These are phyloP conservation scores for Sebastes minor DNA, from an alignment of 2,797 vertebrate genomes.

Conservation along the genomic window DNA sequence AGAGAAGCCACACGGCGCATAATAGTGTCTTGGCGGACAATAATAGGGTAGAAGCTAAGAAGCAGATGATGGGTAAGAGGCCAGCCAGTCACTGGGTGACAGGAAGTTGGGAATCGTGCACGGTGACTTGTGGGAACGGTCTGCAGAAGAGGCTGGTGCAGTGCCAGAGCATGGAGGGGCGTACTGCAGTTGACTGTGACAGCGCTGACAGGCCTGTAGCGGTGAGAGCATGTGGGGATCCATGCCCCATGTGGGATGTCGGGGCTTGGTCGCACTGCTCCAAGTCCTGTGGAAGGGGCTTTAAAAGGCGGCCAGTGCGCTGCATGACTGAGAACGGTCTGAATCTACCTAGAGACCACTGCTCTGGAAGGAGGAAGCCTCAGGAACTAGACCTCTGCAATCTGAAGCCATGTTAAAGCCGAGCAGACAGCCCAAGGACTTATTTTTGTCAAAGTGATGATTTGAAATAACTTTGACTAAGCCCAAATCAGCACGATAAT, in stretches of 20 bases:
- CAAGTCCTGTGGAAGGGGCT: conserved; percentile 93
- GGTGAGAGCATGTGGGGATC: conserved; percentile 87
- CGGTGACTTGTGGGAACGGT: conserved; percentile 88
- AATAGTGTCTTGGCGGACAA: conserved; percentile 86
- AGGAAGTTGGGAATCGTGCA: conserved; percentile 89
- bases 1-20: conserved; percentile 69
- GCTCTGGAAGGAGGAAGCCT: conserved; percentile 90
- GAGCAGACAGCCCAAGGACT: background rate
- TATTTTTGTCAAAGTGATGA: background rate
- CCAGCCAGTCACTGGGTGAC: conserved; percentile 84
- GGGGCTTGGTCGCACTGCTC: conserved; percentile 93
- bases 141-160: conserved; percentile 89
- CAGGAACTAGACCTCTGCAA: conserved; percentile 97
- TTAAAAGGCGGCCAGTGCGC: conserved; percentile 88
- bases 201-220: conserved; percentile 79
- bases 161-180: conserved; percentile 85
- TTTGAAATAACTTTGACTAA: conserved; percentile 7
- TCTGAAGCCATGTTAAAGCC: conserved; percentile 85
- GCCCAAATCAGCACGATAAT: conserved; percentile 18
- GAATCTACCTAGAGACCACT: conserved; percentile 88
- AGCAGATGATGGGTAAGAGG: conserved; percentile 67
- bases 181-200: conserved; percentile 82
- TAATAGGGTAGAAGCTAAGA: conserved; percentile 60
- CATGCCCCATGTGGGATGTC: conserved; percentile 90
- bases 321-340: conserved; percentile 79